Conservation (phyloP, 2,113 vertebrate genomes). For the Empidonax traillii region DNA sequence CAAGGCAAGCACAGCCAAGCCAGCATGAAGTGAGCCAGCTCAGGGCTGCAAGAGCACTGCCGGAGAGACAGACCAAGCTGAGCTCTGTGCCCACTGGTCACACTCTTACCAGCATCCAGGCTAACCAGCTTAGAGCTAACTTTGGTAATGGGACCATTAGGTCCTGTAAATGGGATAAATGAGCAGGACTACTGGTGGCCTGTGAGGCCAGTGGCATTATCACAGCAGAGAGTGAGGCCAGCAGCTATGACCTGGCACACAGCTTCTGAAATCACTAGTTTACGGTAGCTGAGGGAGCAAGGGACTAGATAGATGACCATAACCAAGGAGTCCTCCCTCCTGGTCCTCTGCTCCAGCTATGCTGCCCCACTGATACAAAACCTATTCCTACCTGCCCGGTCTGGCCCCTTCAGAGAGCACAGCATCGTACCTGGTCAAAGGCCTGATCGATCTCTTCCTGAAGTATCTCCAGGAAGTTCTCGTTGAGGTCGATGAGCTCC, state of each 20-base stretch:
- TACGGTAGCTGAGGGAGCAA: not conserved
- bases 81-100: not conserved
- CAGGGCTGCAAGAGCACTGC: not conserved
- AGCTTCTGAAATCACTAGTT: not conserved
- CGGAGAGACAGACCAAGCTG: not conserved
- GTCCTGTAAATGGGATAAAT: not conserved
- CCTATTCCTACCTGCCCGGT: not conserved
- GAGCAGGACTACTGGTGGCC: not conserved
- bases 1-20: not conserved
- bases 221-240: not conserved
- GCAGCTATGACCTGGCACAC: not conserved
- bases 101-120: not conserved
- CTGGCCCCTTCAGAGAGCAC: not conserved
- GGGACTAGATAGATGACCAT: not conserved
- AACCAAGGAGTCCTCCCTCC: not conserved
- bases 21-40: not conserved
- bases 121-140: not conserved
- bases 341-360: not conserved
- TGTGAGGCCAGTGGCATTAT: not conserved
- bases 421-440: slow-evolving; percentile 80
- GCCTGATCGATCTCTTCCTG: slow-evolving; percentile 88
- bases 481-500: slow-evolving; percentile 87
- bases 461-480: slow-evolving; percentile 86
- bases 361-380: not conserved
- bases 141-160: not conserved